A percentile compares a stretch with the other conserved stretches of the same genome.
Conservation (phyloP, 1,140 invertebrate genomes). For the Portunus trituberculatus region DNA sequence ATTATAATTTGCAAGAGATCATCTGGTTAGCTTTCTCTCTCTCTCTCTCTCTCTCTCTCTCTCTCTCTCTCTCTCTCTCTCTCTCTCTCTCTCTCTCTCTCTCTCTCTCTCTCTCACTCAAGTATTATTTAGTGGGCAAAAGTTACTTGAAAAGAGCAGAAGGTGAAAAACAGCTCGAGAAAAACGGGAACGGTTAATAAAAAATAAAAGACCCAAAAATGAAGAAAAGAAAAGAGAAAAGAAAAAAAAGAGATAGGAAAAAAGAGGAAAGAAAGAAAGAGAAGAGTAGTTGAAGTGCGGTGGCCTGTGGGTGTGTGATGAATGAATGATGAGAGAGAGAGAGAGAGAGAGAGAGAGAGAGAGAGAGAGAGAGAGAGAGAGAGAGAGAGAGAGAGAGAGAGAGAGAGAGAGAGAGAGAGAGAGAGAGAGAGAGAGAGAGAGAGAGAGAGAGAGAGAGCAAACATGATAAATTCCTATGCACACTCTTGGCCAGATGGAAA, state of each 20-base stretch:
- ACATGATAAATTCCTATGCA: no score
- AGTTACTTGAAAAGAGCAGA: not conserved
- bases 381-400: conserved; percentile 43
- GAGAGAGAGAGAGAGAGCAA: conserved; percentile 15
- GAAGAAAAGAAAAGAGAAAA: not conserved
- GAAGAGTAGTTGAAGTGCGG: not conserved
- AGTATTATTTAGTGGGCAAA: no score
- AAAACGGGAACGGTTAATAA: not conserved
- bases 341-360: conserved; percentile 38
- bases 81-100: no score
- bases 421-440: conserved; percentile 44
- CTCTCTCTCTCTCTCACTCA: no score
- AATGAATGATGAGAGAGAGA: conserved; percentile 17
- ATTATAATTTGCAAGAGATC: no score
- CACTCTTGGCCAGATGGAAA: no score
- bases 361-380: conserved; percentile 43
- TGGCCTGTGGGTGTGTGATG: no score
- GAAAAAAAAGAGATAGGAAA: not conserved
- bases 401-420: conserved; percentile 36
- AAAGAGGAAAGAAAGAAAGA: conserved; percentile 27
- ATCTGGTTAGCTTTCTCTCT: not conserved
- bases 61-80: not conserved
- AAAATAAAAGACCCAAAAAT: not conserved
- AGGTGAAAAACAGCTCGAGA: not conserved
- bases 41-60: conserved; percentile 29